phyloP scores from a whole-genome alignment of 1,140 invertebrate genomes.

The Sycobia sp. region DNA sequence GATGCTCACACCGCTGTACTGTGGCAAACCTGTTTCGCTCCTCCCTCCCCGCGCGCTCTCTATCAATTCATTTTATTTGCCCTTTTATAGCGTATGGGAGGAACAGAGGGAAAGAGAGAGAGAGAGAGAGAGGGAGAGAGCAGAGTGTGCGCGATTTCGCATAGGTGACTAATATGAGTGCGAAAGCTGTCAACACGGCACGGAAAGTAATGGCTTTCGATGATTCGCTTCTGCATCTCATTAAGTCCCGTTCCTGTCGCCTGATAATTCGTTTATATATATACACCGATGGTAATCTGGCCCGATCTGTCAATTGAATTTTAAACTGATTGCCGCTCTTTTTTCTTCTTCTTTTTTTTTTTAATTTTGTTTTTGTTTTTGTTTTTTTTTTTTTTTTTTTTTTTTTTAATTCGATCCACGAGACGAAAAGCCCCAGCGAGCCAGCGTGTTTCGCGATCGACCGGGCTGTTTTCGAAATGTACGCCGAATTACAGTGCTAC shows the following conservation, averaged over 20 bases:
- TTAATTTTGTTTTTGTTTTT: too few relatives aligned
- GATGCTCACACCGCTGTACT: not conserved
- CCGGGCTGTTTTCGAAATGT: too few relatives aligned
- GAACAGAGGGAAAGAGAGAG: too few relatives aligned
- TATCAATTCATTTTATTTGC: not conserved
- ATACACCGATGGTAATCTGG: conserved; percentile 7
- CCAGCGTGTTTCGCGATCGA: too few relatives aligned
- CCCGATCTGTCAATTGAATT: conserved; percentile 16
- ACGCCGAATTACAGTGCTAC: too few relatives aligned
- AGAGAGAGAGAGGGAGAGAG: too few relatives aligned
- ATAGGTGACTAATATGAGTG: conserved; percentile 15
- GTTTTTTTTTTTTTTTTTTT: too few relatives aligned
- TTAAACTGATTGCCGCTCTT: conserved; percentile 1
- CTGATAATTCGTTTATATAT: conserved; percentile 14
- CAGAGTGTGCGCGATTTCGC: conserved; percentile 12
- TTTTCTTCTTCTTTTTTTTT: not conserved
- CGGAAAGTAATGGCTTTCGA: conserved; percentile 19
- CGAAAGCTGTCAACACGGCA: not conserved
- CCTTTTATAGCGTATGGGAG: not conserved
- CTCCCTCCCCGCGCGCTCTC: not conserved
- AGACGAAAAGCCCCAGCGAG: too few relatives aligned
- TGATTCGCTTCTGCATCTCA: conserved; percentile 22
- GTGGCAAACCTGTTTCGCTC: conserved; percentile 19
- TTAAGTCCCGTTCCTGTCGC: not conserved
- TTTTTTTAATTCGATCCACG: too few relatives aligned